Evolutionary conservation across 2,113 vertebrate species (phyloP), one percentile per base, ranked within the genome.

Genomic region (Gobiocypris rarus): DNA sequence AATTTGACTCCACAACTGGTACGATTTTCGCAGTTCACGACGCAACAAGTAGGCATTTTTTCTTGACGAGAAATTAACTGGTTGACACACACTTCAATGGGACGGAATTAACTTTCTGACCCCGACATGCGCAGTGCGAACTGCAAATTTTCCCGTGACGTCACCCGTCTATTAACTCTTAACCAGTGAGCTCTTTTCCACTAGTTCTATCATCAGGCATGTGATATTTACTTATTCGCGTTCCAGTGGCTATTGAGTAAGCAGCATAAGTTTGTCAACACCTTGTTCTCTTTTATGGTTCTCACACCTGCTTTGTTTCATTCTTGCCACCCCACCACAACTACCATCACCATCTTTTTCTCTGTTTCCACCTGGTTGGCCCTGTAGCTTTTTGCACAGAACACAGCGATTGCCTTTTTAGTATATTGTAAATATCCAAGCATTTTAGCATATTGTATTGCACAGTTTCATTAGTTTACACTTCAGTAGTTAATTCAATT

Each of bases 311-410:
- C 15, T 17, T 50, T 70, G 15, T 17, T n/a, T 48, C 54, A n/a
- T 38, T 69, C 28, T 69, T 48, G n/a, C 34, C 2, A 9, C 10
- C 45, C 45, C 13, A 3, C 45, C 45, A 11, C 13, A n/a, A n/a
- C 31, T 31, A n/a, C n/a, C 31, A 31, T 31, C 4, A 0, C 45
- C 11, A 1, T 1, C 22, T 2, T 75, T n/a, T 77, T 75, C 34
- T 59, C 78, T 83, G 48, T 43, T 22, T 11, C 52, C 38, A 41
- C 78, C 69, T 41, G 50, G 73, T 80, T 86, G 78, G 13, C 65
- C 41, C 43, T 86, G 45, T 84, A 61, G 82, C 24, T 78, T 50
- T 85, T 73, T 82, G 71, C 86, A 87, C 73, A 89, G 83, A 13
- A 52, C 79, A 74, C 67, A 56, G 13, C 41, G 1, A 48, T 77